These are phyloP conservation scores for Heliconius aoede DNA, from an alignment of 2,888 invertebrate genomes.

Conservation along the genomic window DNA sequence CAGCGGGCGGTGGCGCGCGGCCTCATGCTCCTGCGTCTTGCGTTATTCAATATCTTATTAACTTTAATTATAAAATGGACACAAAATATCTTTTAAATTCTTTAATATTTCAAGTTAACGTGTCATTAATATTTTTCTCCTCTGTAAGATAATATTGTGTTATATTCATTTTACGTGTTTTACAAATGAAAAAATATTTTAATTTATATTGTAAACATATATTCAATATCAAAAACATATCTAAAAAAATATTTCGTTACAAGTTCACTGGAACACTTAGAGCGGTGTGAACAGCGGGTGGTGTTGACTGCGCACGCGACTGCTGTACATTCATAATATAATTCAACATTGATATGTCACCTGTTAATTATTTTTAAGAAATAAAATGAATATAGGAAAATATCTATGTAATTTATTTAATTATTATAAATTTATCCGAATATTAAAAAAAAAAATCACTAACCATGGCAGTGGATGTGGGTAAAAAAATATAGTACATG, in stretches of 20 bases:
- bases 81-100: background rate
- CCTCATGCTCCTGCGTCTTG: constrained; percentile 60
- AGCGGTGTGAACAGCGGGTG: constrained; percentile 20
- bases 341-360: constrained; percentile 18
- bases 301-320: constrained; percentile 21
- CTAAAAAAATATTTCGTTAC: constrained; percentile 8
- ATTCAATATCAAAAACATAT: background rate
- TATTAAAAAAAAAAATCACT: background rate
- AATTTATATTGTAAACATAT: too few relatives aligned
- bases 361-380: background rate
- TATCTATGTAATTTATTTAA: background rate
- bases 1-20: constrained; percentile 56
- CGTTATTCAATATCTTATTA: constrained; percentile 49
- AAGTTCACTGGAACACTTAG: constrained; percentile 18
- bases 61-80: constrained; percentile 47
- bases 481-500: too few relatives aligned
- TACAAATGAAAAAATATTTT: too few relatives aligned
- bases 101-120: too few relatives aligned
- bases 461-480: background rate
- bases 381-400: background rate
- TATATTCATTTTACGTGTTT: too few relatives aligned
- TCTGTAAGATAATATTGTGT: too few relatives aligned
- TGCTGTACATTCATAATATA: constrained; percentile 12
- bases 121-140: background rate
- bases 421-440: background rate